Conservation (phyloP, 2,888 invertebrate genomes). For the Trilocha varians region DNA sequence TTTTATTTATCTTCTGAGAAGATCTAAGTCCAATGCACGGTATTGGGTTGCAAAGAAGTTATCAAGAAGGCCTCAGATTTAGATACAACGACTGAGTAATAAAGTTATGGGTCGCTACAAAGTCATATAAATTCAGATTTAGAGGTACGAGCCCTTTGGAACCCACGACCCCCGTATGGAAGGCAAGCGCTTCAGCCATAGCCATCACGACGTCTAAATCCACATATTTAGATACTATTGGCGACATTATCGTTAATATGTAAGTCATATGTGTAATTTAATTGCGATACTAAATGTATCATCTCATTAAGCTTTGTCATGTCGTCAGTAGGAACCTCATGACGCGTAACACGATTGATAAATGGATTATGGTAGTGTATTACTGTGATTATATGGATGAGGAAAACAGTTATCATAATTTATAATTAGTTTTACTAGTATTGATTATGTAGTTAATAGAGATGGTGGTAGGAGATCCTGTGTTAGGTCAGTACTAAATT, state of each 20-base stretch:
- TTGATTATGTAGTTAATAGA: background rate
- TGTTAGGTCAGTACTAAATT: no score
- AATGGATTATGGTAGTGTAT: constrained; percentile 19
- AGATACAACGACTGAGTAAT: no score
- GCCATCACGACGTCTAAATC: background rate
- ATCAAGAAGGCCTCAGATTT: no score
- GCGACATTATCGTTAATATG: background rate
- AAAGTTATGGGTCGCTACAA: no score
- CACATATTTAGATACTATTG: background rate
- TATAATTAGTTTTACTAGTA: background rate
- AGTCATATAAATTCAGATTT: no score
- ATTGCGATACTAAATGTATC: background rate
- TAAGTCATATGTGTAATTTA: background rate
- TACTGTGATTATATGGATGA: background rate
- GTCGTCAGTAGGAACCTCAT: constrained; percentile 22
- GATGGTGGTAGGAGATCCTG: no score
- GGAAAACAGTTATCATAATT: background rate
- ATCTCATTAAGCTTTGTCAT: constrained; percentile 10
- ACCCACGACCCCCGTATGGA: background rate
- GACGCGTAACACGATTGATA: constrained; percentile 33
- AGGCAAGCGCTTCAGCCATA: background rate
- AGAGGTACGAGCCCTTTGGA: no score
- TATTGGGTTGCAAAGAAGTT: no score
- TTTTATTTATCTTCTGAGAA: no score
- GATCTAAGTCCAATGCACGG: no score